A percentile compares a stretch with the other conserved stretches of the same genome.
These are phyloP conservation scores for Plecotus auritus DNA, from an alignment of 2,113 vertebrate species.

Conservation along the genomic window DNA sequence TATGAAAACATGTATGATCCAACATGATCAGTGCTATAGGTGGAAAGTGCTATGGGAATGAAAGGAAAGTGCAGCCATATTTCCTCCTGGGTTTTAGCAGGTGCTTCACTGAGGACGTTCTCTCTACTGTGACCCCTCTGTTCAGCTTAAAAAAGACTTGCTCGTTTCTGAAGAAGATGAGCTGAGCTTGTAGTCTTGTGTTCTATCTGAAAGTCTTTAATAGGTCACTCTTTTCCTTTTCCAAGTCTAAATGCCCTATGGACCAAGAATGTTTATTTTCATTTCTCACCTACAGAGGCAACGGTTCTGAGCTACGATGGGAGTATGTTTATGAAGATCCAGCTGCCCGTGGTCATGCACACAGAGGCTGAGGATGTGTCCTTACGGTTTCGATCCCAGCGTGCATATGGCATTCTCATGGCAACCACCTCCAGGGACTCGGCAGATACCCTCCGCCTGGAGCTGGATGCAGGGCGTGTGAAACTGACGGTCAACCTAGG, in stretches of 20 bases:
- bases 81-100: background rate
- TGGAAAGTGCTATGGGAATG: background rate
- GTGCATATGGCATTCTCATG: conserved; percentile 96
- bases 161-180: background rate
- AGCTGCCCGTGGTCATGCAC: conserved; percentile 96
- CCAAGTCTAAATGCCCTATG: background rate
- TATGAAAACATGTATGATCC: background rate
- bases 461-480: conserved; percentile 94
- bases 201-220: background rate
- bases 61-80: background rate
- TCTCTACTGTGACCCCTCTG: background rate
- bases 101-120: background rate
- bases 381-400: conserved; percentile 92
- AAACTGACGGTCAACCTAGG: conserved; percentile 98
- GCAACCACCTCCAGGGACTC: conserved; percentile 98
- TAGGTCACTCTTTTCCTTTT: background rate
- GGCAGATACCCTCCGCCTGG: conserved; percentile 93
- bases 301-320: conserved; percentile 97
- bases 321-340: conserved; percentile 99
- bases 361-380: conserved; percentile 97
- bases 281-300: conserved; percentile 85
- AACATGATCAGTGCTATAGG: background rate
- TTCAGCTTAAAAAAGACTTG: background rate
- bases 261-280: background rate
- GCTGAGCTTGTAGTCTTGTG: background rate